These are phyloP conservation scores for Cheilosia vernalis DNA, from an alignment of 2,888 invertebrate species.

Conservation along the genomic window DNA sequence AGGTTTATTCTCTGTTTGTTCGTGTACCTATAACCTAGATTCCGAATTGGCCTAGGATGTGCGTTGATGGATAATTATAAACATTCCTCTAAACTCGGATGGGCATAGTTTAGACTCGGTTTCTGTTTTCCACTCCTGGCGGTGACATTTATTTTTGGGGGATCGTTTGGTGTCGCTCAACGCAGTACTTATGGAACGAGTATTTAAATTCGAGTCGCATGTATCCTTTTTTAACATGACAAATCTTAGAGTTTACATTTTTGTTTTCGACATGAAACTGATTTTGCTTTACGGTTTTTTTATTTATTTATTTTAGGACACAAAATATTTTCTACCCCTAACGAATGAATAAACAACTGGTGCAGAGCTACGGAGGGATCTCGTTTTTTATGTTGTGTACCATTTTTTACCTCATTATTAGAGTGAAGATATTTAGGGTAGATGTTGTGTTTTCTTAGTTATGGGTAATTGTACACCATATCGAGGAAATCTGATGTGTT, in stretches of 20 bases:
- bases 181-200: background rate
- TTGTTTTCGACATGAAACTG: background rate
- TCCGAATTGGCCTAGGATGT: background rate
- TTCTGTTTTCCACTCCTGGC: conserved; percentile 26
- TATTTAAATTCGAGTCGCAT: conserved; percentile 18
- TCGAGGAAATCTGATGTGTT: conserved; percentile 19
- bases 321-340: conserved; percentile 28
- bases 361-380: conserved; percentile 3
- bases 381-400: conserved; percentile 39
- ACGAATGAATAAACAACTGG: conserved; percentile 61
- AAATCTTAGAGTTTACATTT: background rate
- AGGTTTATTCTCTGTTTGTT: background rate
- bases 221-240: conserved; percentile 22
- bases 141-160: conserved; percentile 46
- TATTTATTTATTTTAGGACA: conserved; percentile 63
- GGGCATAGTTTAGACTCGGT: conserved; percentile 35
- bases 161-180: conserved; percentile 56
- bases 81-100: conserved; percentile 23
- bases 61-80: conserved; percentile 70
- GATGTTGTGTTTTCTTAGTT: conserved; percentile 3
- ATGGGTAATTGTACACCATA: conserved; percentile 7
- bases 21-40: conserved; percentile 21
- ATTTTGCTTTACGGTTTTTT: conserved; percentile 34
- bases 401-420: conserved; percentile 30
- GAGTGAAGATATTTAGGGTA: conserved; percentile 12